A percentile compares a stretch with the other conserved stretches of the same genome.
Evolutionary conservation across 2,797 vertebrate genomes (phyloP).

Genomic region (Dendrocincla fuliginosa): DNA sequence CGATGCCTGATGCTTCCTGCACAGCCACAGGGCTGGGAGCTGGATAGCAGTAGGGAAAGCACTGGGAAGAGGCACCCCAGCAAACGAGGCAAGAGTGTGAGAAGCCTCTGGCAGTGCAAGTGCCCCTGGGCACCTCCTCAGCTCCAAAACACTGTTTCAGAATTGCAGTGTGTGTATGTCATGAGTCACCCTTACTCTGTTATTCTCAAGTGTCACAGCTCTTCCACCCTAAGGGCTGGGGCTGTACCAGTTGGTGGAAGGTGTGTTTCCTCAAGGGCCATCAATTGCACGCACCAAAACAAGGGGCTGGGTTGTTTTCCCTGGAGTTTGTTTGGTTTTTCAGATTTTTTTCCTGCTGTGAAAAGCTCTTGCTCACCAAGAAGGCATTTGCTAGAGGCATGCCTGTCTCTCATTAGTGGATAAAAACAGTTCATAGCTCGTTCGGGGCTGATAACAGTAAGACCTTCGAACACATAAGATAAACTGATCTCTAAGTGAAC

Average conservation of each 20-base stretch:
- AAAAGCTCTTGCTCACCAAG: conserved; percentile 11
- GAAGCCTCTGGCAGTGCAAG: not conserved
- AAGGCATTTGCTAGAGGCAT: not conserved
- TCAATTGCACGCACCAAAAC: not conserved
- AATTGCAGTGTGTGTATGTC: not conserved
- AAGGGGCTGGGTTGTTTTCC: not conserved
- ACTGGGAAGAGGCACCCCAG: not conserved
- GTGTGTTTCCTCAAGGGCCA: not conserved
- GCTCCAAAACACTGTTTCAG: not conserved
- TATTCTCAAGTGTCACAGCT: not conserved
- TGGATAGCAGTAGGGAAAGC: not conserved
- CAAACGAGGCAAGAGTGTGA: not conserved
- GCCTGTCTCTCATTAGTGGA: not conserved
- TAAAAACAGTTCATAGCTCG: not conserved
- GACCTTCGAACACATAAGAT: not conserved
- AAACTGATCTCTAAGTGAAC: not conserved
- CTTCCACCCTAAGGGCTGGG: not conserved
- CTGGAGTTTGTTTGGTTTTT: not conserved
- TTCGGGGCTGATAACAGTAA: not conserved
- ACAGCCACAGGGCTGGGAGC: accelerated
- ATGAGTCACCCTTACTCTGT: not conserved
- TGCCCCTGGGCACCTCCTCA: accelerated
- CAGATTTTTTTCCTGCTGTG: not conserved
- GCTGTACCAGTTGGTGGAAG: not conserved
- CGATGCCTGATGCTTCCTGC: accelerated